Evolutionary conservation across 2,888 invertebrate genomes (phyloP).

Genomic region (Busseola fusca): DNA sequence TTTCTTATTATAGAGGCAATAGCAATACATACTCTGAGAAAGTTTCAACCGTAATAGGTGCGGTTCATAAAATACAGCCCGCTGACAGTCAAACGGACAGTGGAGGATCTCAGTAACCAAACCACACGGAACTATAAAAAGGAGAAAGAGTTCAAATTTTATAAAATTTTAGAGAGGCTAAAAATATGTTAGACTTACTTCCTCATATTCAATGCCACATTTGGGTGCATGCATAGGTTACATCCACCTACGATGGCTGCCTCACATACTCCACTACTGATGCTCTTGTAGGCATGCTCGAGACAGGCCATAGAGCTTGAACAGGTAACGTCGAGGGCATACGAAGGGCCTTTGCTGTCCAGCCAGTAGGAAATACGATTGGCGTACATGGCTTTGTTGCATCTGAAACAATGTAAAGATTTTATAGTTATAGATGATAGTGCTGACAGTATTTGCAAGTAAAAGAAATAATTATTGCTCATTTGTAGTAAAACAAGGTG

Average conservation of each 20-base stretch:
- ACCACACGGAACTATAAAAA: too few species aligned
- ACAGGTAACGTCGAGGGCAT: constrained; percentile 65
- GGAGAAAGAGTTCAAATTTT: too few species aligned
- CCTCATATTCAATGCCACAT: constrained; percentile 63
- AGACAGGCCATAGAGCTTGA: constrained; percentile 69
- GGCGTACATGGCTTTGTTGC: constrained; percentile 73
- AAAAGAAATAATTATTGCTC: background rate
- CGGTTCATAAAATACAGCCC: too few species aligned
- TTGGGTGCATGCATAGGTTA: constrained; percentile 88
- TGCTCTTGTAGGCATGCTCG: constrained; percentile 68
- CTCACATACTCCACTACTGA: constrained; percentile 71
- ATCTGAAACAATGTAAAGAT: constrained; percentile 55
- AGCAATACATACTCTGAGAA: too few species aligned
- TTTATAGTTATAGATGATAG: background rate
- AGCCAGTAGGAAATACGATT: constrained; percentile 77
- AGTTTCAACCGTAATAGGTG: too few species aligned
- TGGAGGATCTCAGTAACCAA: too few species aligned
- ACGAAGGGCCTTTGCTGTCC: constrained; percentile 72
- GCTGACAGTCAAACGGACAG: too few species aligned
- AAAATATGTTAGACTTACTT: constrained; percentile 55
- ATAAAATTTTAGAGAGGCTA: background rate
- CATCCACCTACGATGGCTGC: constrained; percentile 89
- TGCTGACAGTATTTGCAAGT: background rate
- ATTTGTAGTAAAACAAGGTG: background rate
- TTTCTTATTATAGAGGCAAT: too few species aligned